A percentile compares a stretch with the other conserved stretches of the same genome.
These are phyloP conservation scores for Erpobdella octoculata DNA, from an alignment of 2,888 invertebrate species.

Conservation along the genomic window DNA sequence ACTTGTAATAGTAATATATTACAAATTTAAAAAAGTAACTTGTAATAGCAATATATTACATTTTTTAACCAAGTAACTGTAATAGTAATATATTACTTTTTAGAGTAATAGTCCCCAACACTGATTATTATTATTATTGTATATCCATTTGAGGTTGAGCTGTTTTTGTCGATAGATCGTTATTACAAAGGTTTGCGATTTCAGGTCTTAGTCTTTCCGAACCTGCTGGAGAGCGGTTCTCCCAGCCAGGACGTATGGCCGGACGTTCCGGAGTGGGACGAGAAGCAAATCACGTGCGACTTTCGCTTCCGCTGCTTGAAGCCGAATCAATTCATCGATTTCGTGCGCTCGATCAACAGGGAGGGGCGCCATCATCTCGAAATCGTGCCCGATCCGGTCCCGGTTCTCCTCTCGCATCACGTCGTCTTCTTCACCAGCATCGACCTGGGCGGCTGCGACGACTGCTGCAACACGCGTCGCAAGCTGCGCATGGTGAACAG, in stretches of 20 bases:
- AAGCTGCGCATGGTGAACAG: conserved; percentile 28
- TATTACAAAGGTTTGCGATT: no score
- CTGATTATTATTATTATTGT: no score
- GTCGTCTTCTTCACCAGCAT: conserved; percentile 38
- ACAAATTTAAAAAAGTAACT: no score
- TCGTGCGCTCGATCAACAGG: conserved; percentile 35
- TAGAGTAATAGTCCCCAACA: no score
- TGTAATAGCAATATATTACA: no score
- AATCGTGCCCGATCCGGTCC: conserved; percentile 38
- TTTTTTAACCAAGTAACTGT: no score
- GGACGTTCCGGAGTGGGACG: conserved; percentile 41
- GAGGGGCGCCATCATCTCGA: conserved; percentile 37
- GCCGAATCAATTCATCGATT: conserved; percentile 38
- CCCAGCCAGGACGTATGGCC: conserved; percentile 40
- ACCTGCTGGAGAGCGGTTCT: conserved; percentile 37
- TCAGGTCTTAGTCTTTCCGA: conserved; percentile 36
- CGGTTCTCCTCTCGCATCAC: conserved; percentile 39
- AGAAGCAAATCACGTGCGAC: conserved; percentile 41
- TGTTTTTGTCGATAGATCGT: no score
- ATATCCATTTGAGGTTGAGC: no score
- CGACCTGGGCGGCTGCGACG: conserved; percentile 40
- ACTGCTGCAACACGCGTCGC: conserved; percentile 35
- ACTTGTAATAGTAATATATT: no score
- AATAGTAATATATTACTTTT: no score
- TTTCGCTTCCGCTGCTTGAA: conserved; percentile 35